These are phyloP conservation scores for Papilio gigon DNA, from an alignment of 2,888 invertebrate genomes.

Conservation along the genomic window DNA sequence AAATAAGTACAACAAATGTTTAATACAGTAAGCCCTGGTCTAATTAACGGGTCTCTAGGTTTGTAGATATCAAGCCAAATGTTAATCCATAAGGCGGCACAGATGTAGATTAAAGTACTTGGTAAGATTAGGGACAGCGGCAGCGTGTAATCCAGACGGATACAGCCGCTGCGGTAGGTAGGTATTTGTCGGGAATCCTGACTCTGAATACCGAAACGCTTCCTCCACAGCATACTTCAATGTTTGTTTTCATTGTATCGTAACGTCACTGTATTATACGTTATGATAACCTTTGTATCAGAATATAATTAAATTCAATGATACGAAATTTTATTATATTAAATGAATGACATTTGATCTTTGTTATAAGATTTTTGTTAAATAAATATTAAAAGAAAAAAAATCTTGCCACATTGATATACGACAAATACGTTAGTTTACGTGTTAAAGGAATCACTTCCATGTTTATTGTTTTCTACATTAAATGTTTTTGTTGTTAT, in stretches of 20 bases:
- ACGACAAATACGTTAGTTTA: neutral
- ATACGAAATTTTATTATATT: constrained; percentile 8
- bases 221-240: constrained; percentile 54
- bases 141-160: constrained; percentile 65
- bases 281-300: constrained; percentile 32
- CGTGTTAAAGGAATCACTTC: neutral
- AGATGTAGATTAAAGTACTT: constrained; percentile 32
- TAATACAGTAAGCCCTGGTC: constrained; percentile 6
- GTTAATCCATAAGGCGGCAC: constrained; percentile 26
- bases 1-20: no score
- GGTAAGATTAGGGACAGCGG: constrained; percentile 54
- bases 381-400: neutral
- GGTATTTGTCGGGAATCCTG: constrained; percentile 62
- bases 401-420: neutral
- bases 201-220: constrained; percentile 60
- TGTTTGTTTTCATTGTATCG: constrained; percentile 51
- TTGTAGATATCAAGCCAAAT: constrained; percentile 24
- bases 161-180: constrained; percentile 74
- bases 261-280: constrained; percentile 29
- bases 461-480: neutral
- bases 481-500: neutral
- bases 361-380: neutral
- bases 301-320: constrained; percentile 29
- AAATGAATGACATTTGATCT: neutral
- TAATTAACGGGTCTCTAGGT: constrained; percentile 27